Base-by-base conservation (phyloP, 2,113 vertebrate genomes). In the Nannospalax galili region DNA sequence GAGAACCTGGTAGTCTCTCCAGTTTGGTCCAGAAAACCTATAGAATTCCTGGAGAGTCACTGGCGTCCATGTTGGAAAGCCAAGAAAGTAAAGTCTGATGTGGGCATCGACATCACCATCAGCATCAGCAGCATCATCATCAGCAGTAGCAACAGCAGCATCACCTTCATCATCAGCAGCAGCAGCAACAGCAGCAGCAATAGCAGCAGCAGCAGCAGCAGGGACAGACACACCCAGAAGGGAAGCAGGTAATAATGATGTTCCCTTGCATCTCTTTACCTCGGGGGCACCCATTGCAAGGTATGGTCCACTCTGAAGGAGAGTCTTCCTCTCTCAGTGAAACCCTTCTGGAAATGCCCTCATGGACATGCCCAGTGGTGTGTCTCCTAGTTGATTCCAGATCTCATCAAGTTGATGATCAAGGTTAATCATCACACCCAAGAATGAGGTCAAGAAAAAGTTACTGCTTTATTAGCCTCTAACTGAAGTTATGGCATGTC, bases 391-490 rank as follows among this genome's bases (percentile, higher is more conserved):
- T 60, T n/a, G n/a, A 80, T 64, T 37, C 80, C 60, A 84, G 81
- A 84, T 32, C 37, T 60, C 9, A 62, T 84, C 81, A 45, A 17
- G 11, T 7, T 84, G 62, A 45, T 42, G 40, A 32, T 45, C 40
- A 84, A 84, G 62, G 32, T 32, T 65, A 42, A 65, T 17, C 9
- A 45, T 64, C 30, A 45, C 19, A 45, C 40, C 40, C 9, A 65
- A 84, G 78, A 88, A 69, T 80, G 67, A 64, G 30, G 82, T 82
- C n/a, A 60, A 19, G 32, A 72, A 65, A 28, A 28, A 37, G 35
- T 3, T 86, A 45, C 91, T 60, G 80, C 91, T 88, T 94, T 74
- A 70, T 30, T 64, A 80, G 42, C 35, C 16, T 88, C 78, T 58
- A n/a, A 94, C 40, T 65, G 67, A 90, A 89, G 20, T n/a, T 80